These are phyloP conservation scores for Pagetopsis macropterus DNA, from an alignment of 2,797 vertebrate genomes.

Conservation along the genomic window DNA sequence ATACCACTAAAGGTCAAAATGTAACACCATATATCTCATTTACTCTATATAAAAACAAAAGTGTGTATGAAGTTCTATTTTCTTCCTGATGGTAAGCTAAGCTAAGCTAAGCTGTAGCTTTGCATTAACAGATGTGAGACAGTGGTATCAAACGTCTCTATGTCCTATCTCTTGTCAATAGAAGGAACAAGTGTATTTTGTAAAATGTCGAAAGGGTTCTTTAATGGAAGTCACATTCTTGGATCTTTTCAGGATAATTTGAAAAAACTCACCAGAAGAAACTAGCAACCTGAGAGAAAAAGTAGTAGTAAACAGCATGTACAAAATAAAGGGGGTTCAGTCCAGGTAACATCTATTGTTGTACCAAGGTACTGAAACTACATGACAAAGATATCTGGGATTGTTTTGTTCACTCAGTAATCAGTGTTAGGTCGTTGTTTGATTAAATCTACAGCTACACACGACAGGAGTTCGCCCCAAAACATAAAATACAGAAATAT, in stretches of 20 bases:
- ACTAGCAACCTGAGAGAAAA: background rate
- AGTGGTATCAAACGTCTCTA: background rate
- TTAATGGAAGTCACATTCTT: background rate
- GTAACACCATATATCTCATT: background rate
- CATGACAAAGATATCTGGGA: background rate
- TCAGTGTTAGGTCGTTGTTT: background rate
- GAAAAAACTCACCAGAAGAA: background rate
- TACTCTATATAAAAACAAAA: background rate
- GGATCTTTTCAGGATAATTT: background rate
- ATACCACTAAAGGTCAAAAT: background rate
- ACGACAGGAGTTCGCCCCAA: slow-evolving; percentile 15
- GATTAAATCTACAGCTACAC: slow-evolving; percentile 15
- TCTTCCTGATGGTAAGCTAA: no score
- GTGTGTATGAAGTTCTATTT: background rate
- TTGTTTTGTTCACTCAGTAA: slow-evolving; percentile 11
- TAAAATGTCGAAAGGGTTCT: background rate
- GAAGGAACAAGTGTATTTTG: background rate
- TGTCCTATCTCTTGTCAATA: background rate
- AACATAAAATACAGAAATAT: slow-evolving; percentile 12
- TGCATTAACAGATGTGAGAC: background rate
- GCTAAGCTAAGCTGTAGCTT: no score
- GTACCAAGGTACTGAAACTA: background rate
- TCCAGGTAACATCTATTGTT: background rate
- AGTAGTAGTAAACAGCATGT: background rate
- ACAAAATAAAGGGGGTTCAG: background rate